Evolutionary conservation across 1,140 invertebrate species (phyloP).

Genomic region (Diploscapter pachys): DNA sequence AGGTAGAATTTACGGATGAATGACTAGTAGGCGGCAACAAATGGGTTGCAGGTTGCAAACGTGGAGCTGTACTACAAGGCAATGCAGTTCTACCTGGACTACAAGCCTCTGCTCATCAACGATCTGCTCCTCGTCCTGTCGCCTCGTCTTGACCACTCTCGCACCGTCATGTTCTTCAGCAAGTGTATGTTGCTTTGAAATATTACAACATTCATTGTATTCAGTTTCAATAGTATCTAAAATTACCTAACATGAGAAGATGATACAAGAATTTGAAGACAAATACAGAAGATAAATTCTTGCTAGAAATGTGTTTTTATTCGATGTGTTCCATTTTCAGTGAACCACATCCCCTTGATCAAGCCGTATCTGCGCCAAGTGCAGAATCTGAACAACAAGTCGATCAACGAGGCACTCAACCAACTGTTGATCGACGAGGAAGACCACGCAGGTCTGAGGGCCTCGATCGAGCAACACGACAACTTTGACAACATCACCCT

Average conservation of each 20-base stretch:
- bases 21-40: neutral
- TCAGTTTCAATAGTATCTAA: too few relatives aligned
- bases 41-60: slow-evolving; percentile 74
- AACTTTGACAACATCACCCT: slow-evolving; percentile 98
- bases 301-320: neutral
- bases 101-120: slow-evolving; percentile 90
- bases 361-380: slow-evolving; percentile 95
- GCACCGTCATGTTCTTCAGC: slow-evolving; percentile 71
- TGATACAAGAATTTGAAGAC: too few relatives aligned
- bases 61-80: slow-evolving; percentile 99
- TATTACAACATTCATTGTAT: neutral
- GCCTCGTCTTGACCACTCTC: slow-evolving; percentile 95
- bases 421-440: slow-evolving; percentile 95
- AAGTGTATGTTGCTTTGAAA: slow-evolving; percentile 61
- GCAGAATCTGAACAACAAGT: slow-evolving; percentile 96
- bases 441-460: slow-evolving; percentile 79
- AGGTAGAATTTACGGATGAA: slow-evolving; percentile 42
- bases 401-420: slow-evolving; percentile 97
- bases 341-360: slow-evolving; percentile 82
- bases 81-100: slow-evolving; percentile 97
- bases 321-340: slow-evolving; percentile 35
- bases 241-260: too few relatives aligned
- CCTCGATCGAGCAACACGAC: slow-evolving; percentile 97
- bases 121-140: slow-evolving; percentile 91
- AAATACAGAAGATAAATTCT: neutral